phyloP scores from a whole-genome alignment of 2,888 invertebrate genomes.

The Trachelus tabidus region DNA sequence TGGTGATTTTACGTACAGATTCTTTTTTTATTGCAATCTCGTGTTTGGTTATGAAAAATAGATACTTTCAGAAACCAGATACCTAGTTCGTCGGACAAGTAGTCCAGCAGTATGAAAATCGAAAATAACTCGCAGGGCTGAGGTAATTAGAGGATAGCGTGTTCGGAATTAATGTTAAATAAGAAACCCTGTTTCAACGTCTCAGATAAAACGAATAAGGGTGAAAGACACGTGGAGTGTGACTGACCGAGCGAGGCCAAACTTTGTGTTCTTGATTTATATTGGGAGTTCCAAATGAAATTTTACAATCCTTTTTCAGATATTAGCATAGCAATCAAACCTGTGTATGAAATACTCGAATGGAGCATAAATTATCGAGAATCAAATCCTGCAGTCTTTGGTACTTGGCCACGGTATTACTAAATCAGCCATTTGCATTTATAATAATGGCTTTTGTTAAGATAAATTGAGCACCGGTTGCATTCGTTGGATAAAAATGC shows the following conservation, averaged over 20 bases:
- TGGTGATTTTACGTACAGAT: background rate
- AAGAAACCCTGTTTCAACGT: conserved; percentile 17
- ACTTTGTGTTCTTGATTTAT: conserved; percentile 26
- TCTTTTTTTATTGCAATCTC: conserved; percentile 5
- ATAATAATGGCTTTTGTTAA: background rate
- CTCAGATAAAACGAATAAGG: conserved; percentile 24
- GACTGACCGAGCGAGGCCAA: conserved; percentile 39
- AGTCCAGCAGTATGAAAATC: background rate
- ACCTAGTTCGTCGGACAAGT: background rate
- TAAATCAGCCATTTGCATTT: background rate
- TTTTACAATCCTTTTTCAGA: background rate
- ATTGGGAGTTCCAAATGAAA: conserved; percentile 22
- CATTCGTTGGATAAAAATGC: background rate
- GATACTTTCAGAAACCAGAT: background rate
- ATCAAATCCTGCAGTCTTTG: background rate
- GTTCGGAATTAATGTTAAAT: conserved; percentile 18
- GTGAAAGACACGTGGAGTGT: conserved; percentile 28
- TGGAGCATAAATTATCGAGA: background rate
- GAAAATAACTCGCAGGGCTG: background rate
- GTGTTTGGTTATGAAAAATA: background rate
- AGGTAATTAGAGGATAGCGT: conserved; percentile 20
- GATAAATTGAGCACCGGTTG: background rate
- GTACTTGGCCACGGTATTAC: background rate
- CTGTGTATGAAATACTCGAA: background rate
- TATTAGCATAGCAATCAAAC: background rate